These are phyloP conservation scores for Lasioglossum leucozonium DNA, from an alignment of 2,888 invertebrate species.

Conservation along the genomic window DNA sequence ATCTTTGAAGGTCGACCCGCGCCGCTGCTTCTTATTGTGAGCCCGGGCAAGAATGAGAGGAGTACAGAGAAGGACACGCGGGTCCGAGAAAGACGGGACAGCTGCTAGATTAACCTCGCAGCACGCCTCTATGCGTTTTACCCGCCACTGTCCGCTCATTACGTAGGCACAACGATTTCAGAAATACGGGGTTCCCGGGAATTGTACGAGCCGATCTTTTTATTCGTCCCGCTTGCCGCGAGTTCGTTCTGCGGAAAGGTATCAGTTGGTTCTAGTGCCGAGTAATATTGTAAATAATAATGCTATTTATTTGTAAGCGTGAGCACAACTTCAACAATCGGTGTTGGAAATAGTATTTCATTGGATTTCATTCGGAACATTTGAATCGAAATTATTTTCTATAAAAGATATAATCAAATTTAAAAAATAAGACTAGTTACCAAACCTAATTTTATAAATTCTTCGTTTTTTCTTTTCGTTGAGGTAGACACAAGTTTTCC, in stretches of 20 bases:
- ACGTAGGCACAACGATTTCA: slow-evolving; percentile 66
- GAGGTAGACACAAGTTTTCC: too few species aligned
- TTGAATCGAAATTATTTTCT: too few species aligned
- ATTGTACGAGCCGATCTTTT: slow-evolving; percentile 28
- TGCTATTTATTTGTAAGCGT: neutral
- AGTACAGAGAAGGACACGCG: slow-evolving; percentile 15
- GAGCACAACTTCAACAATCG: neutral
- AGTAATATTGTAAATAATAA: neutral
- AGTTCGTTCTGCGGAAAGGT: neutral
- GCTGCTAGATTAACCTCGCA: slow-evolving; percentile 66
- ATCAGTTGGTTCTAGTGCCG: neutral
- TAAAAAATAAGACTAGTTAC: too few species aligned
- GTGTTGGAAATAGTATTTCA: too few species aligned
- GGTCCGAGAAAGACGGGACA: slow-evolving; percentile 30
- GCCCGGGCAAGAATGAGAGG: slow-evolving; percentile 37
- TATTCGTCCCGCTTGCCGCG: neutral
- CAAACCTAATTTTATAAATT: too few species aligned
- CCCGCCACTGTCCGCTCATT: slow-evolving; percentile 61
- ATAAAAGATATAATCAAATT: too few species aligned
- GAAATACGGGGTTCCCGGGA: slow-evolving; percentile 57
- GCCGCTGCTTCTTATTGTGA: slow-evolving; percentile 78
- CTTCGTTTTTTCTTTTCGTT: too few species aligned
- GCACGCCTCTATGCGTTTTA: slow-evolving; percentile 61
- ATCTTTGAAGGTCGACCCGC: slow-evolving; percentile 80
- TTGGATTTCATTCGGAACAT: too few species aligned